A percentile compares a stretch with the other conserved stretches of the same genome.
Conservation (phyloP, 2,888 invertebrate species). For the Schizaphis graminum region DNA sequence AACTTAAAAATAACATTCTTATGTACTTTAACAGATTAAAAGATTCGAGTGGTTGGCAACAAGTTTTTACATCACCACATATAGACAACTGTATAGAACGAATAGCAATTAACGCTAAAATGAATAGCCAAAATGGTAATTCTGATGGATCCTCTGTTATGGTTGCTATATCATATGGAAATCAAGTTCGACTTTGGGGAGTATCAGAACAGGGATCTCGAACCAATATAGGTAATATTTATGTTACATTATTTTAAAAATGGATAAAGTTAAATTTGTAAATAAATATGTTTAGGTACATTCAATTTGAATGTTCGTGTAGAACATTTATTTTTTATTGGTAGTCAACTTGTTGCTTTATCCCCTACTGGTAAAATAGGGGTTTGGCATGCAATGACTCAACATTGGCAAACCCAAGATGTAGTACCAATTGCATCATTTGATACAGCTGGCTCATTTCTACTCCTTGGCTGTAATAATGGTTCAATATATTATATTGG, state of each 20-base stretch:
- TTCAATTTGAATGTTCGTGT: conserved; percentile 93
- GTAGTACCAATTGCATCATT: conserved; percentile 95
- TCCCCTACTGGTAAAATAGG: conserved; percentile 94
- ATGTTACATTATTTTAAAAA: conserved; percentile 23
- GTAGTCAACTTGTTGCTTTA: conserved; percentile 96
- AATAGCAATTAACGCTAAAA: conserved; percentile 83
- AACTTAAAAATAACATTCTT: not conserved
- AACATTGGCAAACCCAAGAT: conserved; percentile 98
- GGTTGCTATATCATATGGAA: conserved; percentile 86
- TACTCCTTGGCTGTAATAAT: conserved; percentile 94
- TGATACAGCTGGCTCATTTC: conserved; percentile 96
- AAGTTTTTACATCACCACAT: conserved; percentile 92
- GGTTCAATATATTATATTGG: conserved; percentile 98
- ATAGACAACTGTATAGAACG: conserved; percentile 91
- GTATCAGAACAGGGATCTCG: conserved; percentile 83
- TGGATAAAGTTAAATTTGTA: conserved; percentile 59
- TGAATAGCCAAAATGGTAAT: conserved; percentile 71
- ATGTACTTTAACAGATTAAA: conserved; percentile 77
- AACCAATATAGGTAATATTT: conserved; percentile 77
- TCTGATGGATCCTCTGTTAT: conserved; percentile 77
- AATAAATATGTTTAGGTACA: conserved; percentile 76
- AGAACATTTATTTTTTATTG: conserved; percentile 97
- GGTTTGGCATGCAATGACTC: conserved; percentile 99
- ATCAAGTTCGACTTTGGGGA: conserved; percentile 83
- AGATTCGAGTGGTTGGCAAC: conserved; percentile 97